Percentiles rank a stretch among this genome's conserved stretches.
Conservation (phyloP, 2,797 vertebrate species). For the Danio albolineatus region DNA sequence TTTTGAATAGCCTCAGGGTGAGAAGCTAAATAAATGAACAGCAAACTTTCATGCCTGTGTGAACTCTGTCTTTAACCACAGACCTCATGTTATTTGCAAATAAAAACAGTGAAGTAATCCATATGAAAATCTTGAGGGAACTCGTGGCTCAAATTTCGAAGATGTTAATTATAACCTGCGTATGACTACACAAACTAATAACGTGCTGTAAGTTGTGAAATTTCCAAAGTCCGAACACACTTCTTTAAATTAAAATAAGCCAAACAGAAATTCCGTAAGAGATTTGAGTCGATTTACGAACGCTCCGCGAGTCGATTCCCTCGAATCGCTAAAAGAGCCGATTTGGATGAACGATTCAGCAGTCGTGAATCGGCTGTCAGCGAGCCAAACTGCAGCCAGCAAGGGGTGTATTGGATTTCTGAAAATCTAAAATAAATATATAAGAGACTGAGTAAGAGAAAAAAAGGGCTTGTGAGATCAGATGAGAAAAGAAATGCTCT, state of each 20-base stretch:
- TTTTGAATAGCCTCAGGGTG: no score
- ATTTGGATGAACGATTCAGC: background rate
- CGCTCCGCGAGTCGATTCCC: background rate
- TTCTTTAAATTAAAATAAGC: background rate
- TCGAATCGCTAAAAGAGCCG: background rate
- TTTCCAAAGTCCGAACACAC: background rate
- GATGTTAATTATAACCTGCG: background rate
- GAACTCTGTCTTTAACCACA: background rate
- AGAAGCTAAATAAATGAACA: no score
- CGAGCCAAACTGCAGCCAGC: conserved; percentile 21
- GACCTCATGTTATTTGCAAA: background rate
- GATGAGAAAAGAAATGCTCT: conserved; percentile 48
- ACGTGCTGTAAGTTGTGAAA: background rate
- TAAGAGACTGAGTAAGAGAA: conserved; percentile 1
- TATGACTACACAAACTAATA: background rate
- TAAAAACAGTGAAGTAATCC: background rate
- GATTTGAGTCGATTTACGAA: background rate
- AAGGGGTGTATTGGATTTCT: conserved; percentile 33
- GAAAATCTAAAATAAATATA: conserved; percentile 48
- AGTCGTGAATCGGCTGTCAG: background rate
- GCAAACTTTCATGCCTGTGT: no score
- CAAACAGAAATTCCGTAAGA: no score
- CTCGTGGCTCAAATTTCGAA: background rate
- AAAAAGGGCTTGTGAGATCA: conserved; percentile 18
- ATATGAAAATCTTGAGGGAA: background rate